A percentile compares a stretch with the other conserved stretches of the same genome.
Conservation (phyloP, 2,797 vertebrate species). For the Trematomus bernacchii region DNA sequence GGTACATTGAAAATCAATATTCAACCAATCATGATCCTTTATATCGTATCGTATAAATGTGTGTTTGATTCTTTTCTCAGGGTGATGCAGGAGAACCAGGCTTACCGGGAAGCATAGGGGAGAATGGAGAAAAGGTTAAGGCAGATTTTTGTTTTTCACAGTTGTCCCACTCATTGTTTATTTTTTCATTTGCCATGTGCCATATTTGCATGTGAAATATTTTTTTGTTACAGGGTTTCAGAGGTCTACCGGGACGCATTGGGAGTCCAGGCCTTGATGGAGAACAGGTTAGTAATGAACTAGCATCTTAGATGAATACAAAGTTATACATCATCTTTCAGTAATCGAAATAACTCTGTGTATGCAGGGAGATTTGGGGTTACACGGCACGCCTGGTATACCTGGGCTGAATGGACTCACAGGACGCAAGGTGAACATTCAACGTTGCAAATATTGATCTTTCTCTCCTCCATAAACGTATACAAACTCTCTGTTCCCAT, state of each 20-base stretch:
- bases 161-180: background rate
- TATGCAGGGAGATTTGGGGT: constrained; percentile 85
- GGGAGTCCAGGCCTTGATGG: constrained; percentile 85
- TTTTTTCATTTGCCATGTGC: background rate
- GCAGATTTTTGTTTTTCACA: background rate
- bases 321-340: background rate
- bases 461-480: background rate
- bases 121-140: constrained; percentile 88
- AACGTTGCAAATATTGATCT: background rate
- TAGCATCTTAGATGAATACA: background rate
- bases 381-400: constrained; percentile 83
- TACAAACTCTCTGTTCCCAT: background rate
- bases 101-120: constrained; percentile 82
- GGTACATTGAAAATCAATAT: constrained; percentile 66
- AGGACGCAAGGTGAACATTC: constrained; percentile 85
- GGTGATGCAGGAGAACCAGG: constrained; percentile 88
- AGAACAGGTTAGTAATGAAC: constrained; percentile 78
- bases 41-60: too few species aligned
- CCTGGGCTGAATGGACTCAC: constrained; percentile 83
- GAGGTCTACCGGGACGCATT: constrained; percentile 85
- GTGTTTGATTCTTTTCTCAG: constrained; percentile 65
- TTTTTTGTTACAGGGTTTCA: constrained; percentile 82
- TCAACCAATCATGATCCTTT: accelerated
- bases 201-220: background rate
- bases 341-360: background rate